Percentiles rank a stretch among this genome's conserved stretches.
These are phyloP conservation scores for Trichogramma evanescens DNA, from an alignment of 2,888 invertebrate genomes.

Conservation along the genomic window DNA sequence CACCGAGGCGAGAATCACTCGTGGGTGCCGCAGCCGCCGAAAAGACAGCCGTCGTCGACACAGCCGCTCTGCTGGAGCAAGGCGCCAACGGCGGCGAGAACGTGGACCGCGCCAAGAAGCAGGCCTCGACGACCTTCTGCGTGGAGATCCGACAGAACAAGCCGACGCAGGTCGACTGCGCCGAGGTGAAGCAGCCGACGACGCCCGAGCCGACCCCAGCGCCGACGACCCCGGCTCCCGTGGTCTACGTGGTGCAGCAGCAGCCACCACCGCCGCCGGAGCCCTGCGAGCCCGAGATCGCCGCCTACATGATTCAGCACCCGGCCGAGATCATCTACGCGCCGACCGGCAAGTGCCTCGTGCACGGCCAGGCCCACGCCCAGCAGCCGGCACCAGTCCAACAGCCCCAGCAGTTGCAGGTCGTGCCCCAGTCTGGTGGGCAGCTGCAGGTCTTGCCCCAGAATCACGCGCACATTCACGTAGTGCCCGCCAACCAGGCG, in stretches of 20 bases:
- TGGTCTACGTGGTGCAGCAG: background rate
- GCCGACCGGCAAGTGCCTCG: slow-evolving; percentile 14
- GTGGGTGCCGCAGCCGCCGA: no score
- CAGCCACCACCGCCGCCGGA: background rate
- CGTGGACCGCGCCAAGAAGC: slow-evolving; percentile 18
- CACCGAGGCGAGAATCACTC: no score
- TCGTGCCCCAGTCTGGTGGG: no score
- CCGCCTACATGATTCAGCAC: slow-evolving; percentile 1
- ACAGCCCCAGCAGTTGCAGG: no score
- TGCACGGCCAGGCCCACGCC: background rate
- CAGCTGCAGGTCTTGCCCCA: no score
- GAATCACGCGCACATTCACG: no score
- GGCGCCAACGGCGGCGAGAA: slow-evolving; percentile 1
- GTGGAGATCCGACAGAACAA: slow-evolving; percentile 16
- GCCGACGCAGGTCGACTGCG: slow-evolving; percentile 18
- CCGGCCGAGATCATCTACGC: slow-evolving; percentile 6
- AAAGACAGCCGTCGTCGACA: no score
- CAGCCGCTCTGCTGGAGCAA: no score
- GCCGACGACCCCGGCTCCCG: background rate
- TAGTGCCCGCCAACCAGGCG: no score
- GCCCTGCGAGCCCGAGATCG: slow-evolving; percentile 14
- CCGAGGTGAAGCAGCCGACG: background rate
- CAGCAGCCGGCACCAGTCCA: background rate
- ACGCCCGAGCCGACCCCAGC: background rate
- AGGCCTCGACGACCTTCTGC: slow-evolving; percentile 18